phyloP scores from a whole-genome alignment of 37 sponge, comb jelly and placozoan genomes.

The Theonella swinhoei region DNA sequence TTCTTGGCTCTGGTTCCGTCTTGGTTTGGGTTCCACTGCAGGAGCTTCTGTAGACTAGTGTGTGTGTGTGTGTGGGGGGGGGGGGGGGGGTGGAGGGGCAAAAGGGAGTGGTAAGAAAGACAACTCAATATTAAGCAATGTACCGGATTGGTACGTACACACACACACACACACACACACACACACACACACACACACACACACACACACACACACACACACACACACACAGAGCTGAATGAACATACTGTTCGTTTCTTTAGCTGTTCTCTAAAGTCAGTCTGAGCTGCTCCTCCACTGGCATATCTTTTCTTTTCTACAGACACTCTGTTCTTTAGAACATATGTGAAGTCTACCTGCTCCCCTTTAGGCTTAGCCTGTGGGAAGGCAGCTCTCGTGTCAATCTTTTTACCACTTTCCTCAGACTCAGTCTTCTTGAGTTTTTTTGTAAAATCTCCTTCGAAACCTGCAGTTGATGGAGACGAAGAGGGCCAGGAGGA shows the following conservation, averaged over 20 bases:
- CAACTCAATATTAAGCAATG: too few relatives aligned
- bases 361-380: constrained; percentile 40
- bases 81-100: too few relatives aligned
- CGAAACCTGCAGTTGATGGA: constrained; percentile 6
- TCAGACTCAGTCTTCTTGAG: constrained; percentile 32
- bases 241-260: constrained; percentile 3
- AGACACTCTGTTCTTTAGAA: constrained; percentile 43
- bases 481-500: background rate
- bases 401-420: constrained; percentile 29
- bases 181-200: too few relatives aligned
- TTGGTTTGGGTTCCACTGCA: background rate
- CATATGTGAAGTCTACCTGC: constrained; percentile 72
- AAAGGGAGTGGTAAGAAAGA: too few relatives aligned
- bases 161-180: too few relatives aligned
- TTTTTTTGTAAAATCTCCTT: constrained; percentile 52
- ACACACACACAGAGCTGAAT: too few relatives aligned
- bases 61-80: background rate
- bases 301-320: constrained; percentile 40
- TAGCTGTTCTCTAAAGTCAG: constrained; percentile 52
- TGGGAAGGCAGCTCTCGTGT: constrained; percentile 57
- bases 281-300: constrained; percentile 16
- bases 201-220: too few relatives aligned
- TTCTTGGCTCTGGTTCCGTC: background rate
- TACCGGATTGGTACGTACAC: too few relatives aligned
- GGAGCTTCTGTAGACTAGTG: constrained; percentile 6